phyloP scores from a whole-genome alignment of 2,888 invertebrate species.

The Dendrolimus pini region DNA sequence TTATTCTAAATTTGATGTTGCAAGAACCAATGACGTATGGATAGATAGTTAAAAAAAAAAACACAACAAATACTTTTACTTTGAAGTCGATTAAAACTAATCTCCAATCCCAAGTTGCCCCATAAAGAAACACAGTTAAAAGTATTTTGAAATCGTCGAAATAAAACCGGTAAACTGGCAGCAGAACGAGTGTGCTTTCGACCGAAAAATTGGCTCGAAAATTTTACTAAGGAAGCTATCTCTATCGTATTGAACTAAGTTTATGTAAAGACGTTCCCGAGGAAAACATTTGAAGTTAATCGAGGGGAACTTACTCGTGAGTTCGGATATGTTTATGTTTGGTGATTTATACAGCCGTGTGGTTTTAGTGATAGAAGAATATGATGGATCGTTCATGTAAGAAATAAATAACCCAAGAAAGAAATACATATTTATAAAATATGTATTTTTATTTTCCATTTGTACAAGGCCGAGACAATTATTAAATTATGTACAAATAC shows the following conservation, averaged over 20 bases:
- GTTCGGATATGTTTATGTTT: not conserved
- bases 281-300: not conserved
- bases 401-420: no score
- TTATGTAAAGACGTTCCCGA: not conserved
- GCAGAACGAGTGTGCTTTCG: not conserved
- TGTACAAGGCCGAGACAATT: no score
- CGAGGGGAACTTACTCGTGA: not conserved
- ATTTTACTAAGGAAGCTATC: not conserved
- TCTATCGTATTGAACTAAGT: not conserved
- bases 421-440: no score
- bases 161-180: not conserved
- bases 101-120: not conserved
- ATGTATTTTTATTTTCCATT: no score
- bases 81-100: not conserved
- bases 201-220: constrained; percentile 9
- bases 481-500: no score
- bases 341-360: no score
- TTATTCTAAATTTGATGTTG: no score
- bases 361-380: no score
- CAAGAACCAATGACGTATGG: no score
- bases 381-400: no score
- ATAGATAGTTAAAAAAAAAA: no score
- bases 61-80: not conserved
- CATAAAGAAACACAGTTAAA: not conserved
- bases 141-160: not conserved